These are phyloP conservation scores for Hycleus cichorii DNA, from an alignment of 1,140 invertebrate genomes.

Conservation along the genomic window DNA sequence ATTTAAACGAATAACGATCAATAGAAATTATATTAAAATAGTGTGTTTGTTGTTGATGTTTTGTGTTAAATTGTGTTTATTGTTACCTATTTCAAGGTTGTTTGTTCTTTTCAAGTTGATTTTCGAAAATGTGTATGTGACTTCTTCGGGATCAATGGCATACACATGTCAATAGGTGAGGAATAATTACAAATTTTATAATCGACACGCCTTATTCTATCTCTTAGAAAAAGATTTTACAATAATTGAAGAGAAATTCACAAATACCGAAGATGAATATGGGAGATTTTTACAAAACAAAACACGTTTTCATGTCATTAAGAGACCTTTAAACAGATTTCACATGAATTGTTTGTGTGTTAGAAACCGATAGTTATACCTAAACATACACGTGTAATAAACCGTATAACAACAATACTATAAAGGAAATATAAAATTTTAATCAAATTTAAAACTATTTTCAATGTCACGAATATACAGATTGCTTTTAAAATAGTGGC, in stretches of 20 bases:
- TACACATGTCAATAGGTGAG: conserved; percentile 4
- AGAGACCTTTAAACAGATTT: neutral
- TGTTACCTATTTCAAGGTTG: conserved; percentile 12
- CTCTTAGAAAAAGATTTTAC: neutral
- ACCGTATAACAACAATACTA: too few relatives aligned
- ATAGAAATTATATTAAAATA: neutral
- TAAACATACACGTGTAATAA: too few relatives aligned
- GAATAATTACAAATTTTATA: neutral
- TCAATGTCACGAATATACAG: too few relatives aligned
- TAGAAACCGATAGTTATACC: neutral
- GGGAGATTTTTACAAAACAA: too few relatives aligned
- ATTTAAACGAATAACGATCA: neutral
- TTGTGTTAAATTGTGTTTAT: conserved; percentile 1
- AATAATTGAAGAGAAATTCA: too few relatives aligned
- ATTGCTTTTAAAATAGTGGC: too few relatives aligned
- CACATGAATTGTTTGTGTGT: neutral
- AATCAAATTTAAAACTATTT: too few relatives aligned
- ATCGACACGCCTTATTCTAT: neutral
- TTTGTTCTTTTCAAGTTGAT: conserved; percentile 12
- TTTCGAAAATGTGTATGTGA: conserved; percentile 10
- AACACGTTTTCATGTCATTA: neutral
- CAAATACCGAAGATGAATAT: too few relatives aligned
- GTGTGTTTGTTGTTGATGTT: neutral
- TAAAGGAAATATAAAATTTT: too few relatives aligned
- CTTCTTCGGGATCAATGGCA: conserved; percentile 7